Conservation (phyloP, 2,113 vertebrate genomes). For the Ageneiosus marmoratus region DNA sequence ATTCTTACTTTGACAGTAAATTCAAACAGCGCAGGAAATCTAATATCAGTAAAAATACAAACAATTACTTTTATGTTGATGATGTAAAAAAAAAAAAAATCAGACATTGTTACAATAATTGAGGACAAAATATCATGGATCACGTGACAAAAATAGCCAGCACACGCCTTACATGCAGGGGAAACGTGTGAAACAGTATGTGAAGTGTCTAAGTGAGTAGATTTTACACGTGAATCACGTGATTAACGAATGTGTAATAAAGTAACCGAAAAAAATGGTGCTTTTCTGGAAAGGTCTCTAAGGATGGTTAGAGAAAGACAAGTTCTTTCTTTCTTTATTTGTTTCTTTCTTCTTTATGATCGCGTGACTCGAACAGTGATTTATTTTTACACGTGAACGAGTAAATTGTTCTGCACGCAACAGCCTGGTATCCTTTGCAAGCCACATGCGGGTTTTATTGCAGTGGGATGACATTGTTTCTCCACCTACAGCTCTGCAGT, state of each 20-base stretch:
- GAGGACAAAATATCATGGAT: neutral
- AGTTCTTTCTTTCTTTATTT: neutral
- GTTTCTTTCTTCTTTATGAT: neutral
- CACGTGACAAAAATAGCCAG: neutral
- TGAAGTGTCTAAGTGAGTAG: neutral
- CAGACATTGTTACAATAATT: neutral
- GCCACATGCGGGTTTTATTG: neutral
- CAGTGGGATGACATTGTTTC: neutral
- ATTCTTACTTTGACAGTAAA: neutral
- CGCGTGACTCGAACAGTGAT: neutral
- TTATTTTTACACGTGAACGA: neutral
- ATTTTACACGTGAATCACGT: neutral
- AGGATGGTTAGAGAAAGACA: neutral
- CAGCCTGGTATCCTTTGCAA: neutral
- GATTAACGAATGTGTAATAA: neutral
- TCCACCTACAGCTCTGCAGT: conserved; percentile 48
- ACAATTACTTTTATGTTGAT: neutral
- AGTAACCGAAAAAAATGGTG: no score
- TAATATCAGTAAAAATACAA: neutral
- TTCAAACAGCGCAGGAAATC: neutral
- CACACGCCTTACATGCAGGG: neutral
- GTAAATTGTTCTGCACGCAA: neutral
- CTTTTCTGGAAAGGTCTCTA: neutral
- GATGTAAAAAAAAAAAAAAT: no score
- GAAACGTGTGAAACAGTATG: neutral